phyloP scores from a whole-genome alignment of 2,888 invertebrate genomes.

The Odontothrips loti region DNA sequence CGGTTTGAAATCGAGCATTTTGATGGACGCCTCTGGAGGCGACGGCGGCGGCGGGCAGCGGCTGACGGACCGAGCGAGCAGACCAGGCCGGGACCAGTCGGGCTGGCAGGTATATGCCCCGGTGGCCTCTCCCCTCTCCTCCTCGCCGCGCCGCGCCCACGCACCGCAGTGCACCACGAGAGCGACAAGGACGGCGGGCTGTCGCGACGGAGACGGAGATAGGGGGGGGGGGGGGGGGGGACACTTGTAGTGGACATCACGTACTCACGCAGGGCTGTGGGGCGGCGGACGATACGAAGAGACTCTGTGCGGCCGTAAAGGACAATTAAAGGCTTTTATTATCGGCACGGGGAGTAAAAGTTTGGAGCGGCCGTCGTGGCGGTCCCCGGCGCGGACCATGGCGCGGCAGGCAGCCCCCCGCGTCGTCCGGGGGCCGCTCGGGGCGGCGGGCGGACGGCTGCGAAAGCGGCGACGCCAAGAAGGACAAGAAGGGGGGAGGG shows the following conservation, averaged over 20 bases:
- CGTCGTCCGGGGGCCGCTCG: not conserved
- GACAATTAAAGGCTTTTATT: conserved; percentile 20
- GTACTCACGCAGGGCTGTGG: not conserved
- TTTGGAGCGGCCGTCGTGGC: too few species aligned
- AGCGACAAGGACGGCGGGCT: not conserved
- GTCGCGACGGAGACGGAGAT: not conserved
- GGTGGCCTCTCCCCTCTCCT: too few species aligned
- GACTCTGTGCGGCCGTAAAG: not conserved
- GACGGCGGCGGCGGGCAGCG: too few species aligned
- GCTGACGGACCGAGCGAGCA: too few species aligned
- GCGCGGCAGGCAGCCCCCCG: not conserved
- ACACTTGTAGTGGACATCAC: not conserved
- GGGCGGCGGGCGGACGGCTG: not conserved
- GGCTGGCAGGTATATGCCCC: too few species aligned
- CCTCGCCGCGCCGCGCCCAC: too few species aligned
- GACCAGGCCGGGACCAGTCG: too few species aligned
- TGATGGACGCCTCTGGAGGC: not conserved
- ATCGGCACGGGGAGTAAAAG: not conserved
- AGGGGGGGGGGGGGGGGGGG: not conserved
- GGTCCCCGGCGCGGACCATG: too few species aligned
- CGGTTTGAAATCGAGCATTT: not conserved
- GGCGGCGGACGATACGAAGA: not conserved
- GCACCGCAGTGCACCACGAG: not conserved
- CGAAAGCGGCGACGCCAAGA: not conserved
- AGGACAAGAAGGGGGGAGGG: too few species aligned